Evolutionary conservation across 2,888 invertebrate species (phyloP).

Genomic region (Andrena bucephala): DNA sequence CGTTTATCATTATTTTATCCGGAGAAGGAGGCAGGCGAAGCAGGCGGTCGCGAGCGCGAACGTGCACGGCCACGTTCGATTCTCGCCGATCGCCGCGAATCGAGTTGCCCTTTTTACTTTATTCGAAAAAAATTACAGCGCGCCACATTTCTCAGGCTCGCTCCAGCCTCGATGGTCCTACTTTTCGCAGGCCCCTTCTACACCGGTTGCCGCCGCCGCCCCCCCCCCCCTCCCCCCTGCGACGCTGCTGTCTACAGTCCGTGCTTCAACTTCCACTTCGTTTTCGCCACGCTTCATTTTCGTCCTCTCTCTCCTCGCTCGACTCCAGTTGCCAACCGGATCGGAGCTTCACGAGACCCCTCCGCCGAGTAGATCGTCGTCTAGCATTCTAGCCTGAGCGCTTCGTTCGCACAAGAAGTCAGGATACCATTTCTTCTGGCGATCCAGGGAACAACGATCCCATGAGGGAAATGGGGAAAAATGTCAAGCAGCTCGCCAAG

Average conservation of each 20-base stretch:
- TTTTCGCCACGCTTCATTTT: constrained; percentile 16
- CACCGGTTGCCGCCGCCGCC: not conserved
- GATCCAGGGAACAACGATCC: not conserved
- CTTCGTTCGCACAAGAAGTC: not conserved
- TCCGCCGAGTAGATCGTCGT: constrained; percentile 22
- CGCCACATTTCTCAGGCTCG: constrained; percentile 15
- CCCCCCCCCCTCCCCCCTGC: not conserved
- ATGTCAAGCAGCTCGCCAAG: constrained; percentile 66
- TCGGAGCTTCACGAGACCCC: constrained; percentile 22
- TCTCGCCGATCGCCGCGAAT: constrained; percentile 23
- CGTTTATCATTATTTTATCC: constrained; percentile 1
- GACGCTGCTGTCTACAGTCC: constrained; percentile 11
- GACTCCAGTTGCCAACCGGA: constrained; percentile 55
- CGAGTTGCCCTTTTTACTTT: constrained; percentile 36
- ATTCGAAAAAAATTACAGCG: constrained; percentile 44
- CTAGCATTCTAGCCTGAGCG: not conserved
- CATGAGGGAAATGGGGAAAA: not conserved
- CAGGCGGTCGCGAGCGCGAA: not conserved
- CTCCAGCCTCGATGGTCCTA: constrained; percentile 20
- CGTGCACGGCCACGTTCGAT: constrained; percentile 10
- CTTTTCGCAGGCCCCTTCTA: constrained; percentile 40
- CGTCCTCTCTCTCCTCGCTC: not conserved
- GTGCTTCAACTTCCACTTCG: constrained; percentile 46
- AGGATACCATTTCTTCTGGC: too few species aligned
- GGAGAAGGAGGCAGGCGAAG: not conserved